Conservation (phyloP, 2,888 invertebrate species). For the Melinopterus prodromus region DNA sequence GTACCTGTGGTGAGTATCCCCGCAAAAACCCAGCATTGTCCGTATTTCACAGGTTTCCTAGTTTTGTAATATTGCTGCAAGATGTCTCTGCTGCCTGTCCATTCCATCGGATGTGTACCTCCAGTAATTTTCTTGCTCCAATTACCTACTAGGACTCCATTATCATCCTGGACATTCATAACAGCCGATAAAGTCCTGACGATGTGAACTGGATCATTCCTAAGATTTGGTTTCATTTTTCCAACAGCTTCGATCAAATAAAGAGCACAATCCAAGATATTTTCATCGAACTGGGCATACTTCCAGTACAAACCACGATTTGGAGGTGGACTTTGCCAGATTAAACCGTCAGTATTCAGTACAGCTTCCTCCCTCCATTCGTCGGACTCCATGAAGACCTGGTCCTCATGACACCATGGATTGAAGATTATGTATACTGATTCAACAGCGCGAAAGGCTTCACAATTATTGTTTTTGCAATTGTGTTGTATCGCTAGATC, state of each 20-base stretch:
- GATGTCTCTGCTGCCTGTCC: conserved; percentile 84
- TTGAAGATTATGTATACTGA: conserved; percentile 81
- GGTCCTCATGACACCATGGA: conserved; percentile 78
- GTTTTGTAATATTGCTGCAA: conserved; percentile 79
- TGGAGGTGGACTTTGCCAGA: conserved; percentile 77
- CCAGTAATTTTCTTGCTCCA: conserved; percentile 84
- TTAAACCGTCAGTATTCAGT: conserved; percentile 75
- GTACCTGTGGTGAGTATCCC: conserved; percentile 72
- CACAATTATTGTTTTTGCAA: neutral
- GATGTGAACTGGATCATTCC: conserved; percentile 79
- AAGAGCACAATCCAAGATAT: conserved; percentile 70
- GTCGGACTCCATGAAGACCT: conserved; percentile 74
- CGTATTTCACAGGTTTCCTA: conserved; percentile 84
- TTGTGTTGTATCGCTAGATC: conserved; percentile 50
- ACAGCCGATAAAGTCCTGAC: conserved; percentile 80
- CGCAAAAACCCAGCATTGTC: conserved; percentile 91
- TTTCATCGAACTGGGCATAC: conserved; percentile 77
- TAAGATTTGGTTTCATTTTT: conserved; percentile 66
- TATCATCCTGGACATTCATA: conserved; percentile 83
- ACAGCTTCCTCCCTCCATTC: conserved; percentile 73
- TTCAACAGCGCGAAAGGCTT: conserved; percentile 72
- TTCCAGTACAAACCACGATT: conserved; percentile 78
- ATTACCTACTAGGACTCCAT: conserved; percentile 81
- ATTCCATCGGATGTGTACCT: conserved; percentile 82
- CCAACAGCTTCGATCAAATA: conserved; percentile 71